Evolutionary conservation across 2,888 invertebrate genomes (phyloP), one percentile per base, ranked within the genome.

Genomic region (Agrilus mali): DNA sequence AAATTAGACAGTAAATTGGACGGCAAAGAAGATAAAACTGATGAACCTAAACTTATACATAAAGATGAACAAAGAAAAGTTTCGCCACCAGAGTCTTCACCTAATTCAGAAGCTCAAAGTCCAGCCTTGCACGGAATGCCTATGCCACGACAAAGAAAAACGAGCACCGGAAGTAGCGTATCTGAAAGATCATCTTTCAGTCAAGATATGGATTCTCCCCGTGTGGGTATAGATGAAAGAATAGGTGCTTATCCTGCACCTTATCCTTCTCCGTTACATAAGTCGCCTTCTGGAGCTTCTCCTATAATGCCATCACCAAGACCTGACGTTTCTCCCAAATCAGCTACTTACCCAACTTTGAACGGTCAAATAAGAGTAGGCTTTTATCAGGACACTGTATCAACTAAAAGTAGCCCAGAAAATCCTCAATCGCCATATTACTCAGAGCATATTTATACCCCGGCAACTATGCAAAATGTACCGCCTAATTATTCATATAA

Each of bases 301-400:
- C 67, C 67, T 1, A 51, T 62, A 10, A 59, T 73, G 43, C 80
- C 81, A 10, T 86, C 87, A 0, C 86, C 87, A 0, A 73, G 81
- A 49, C 79, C 79, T 0, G 84, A 84, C 49, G 78, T 80, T 37
- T 65, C 67, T 2, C 75, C 76, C 48, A 77, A 78, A 54, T 74
- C 78, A n/a, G 73, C 81, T 6, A 69, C 75, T 1, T 80, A 83
- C 59, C 79, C 83, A 0, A 74, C 79, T 12, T 73, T 84, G n/a
- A 87, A 87, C 57, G 86, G 86, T 1, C 82, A 86, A 4, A 82
- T 89, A 5, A 74, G 88, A 52, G 88, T 87, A 32, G 89, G 89
- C 4, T 90, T 90, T 63, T 89, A 90, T 65, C 89, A 90, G 63
- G 89, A 89, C 54, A 84, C 83, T 1, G 79, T 84, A n/a, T 85